These are phyloP conservation scores for Schizothorax lantsangensis DNA, from an alignment of 2,797 vertebrate species.

Conservation along the genomic window DNA sequence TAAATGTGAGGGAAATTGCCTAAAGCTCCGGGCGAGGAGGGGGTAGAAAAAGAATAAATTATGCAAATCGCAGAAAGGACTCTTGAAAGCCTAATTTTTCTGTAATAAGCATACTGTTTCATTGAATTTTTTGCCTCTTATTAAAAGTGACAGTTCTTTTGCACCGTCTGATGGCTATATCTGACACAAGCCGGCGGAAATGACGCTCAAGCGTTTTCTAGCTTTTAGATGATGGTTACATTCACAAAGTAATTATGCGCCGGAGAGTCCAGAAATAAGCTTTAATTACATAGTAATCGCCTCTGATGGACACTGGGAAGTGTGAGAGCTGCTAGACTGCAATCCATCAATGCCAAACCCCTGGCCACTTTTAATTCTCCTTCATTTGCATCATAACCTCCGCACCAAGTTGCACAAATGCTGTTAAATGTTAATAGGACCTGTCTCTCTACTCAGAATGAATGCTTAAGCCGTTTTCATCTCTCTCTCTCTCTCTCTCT, in stretches of 20 bases:
- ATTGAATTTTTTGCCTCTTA: slow-evolving; percentile 99
- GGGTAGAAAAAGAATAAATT: slow-evolving; percentile 95
- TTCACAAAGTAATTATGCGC: slow-evolving; percentile 99
- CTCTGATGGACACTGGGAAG: slow-evolving; percentile 99
- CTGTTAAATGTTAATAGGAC: slow-evolving; percentile 99
- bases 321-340: slow-evolving; percentile 99
- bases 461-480: slow-evolving; percentile 98
- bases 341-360: slow-evolving; percentile 99
- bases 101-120: slow-evolving; percentile 99
- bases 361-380: slow-evolving; percentile 99
- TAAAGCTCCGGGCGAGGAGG: slow-evolving; percentile 90
- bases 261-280: slow-evolving; percentile 99
- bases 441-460: slow-evolving; percentile 99
- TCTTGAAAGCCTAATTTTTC: slow-evolving; percentile 99
- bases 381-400: slow-evolving; percentile 99
- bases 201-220: slow-evolving; percentile 97
- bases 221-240: slow-evolving; percentile 99
- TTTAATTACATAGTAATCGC: slow-evolving; percentile 99
- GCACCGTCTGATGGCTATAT: slow-evolving; percentile 99
- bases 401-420: slow-evolving; percentile 99
- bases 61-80: slow-evolving; percentile 99
- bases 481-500: slow-evolving; percentile 74
- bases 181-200: slow-evolving; percentile 95
- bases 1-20: slow-evolving; percentile 99
- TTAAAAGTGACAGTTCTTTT: slow-evolving; percentile 99